Base-by-base conservation (phyloP, 2,888 invertebrate species). In the Eudemis profundana region DNA sequence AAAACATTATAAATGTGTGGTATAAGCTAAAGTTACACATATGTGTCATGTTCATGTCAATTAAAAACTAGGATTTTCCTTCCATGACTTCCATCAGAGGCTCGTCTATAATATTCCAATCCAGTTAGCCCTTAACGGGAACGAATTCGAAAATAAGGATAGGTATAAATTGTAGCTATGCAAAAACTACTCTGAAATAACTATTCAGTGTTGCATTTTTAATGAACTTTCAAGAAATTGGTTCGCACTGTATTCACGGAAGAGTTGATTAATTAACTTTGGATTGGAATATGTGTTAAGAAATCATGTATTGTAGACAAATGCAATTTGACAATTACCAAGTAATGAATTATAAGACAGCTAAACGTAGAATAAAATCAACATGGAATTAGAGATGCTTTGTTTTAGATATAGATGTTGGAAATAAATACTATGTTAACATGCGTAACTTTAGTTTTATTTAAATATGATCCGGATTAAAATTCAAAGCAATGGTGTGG, bases 21-120 rank as follows among this genome's bases (percentile, higher is more conserved):
- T 38, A 29, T 46, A 53, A 44, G 36, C 10, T 49, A 44, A 60
- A 46, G 8, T 42, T 36, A 46, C 33, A 42, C 38, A 50, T 57
- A n/a, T 33, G 64, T 67, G 69, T 70, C 54, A 27, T 27, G 27
- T 40, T 42, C 68, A 66, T 69, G 75, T 75, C 75, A 75, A 75
- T 75, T 73, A 71, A 54, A 63, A 44, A 17, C 40, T 62, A 65
- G 49, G 38, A 7, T 17, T 29, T 14, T 44, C 42, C 42, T 56
- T 56, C 56, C 42, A 44, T 44, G 56, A 44, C 56, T 56, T 5
- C 4, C 23, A 21, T 44, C n/a, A 1, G 1, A 42, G 42, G 10
- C 33, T 33, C 33, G 33, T 33, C 33, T 5, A 33, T 10, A 33
- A 7, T 33, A 8, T 33, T 33, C 33, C 8, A 33, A 10, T 33